A percentile compares a stretch with the other conserved stretches of the same genome.
Evolutionary conservation across 2,113 vertebrate genomes (phyloP).

Genomic region (Megaptera novaeangliae): DNA sequence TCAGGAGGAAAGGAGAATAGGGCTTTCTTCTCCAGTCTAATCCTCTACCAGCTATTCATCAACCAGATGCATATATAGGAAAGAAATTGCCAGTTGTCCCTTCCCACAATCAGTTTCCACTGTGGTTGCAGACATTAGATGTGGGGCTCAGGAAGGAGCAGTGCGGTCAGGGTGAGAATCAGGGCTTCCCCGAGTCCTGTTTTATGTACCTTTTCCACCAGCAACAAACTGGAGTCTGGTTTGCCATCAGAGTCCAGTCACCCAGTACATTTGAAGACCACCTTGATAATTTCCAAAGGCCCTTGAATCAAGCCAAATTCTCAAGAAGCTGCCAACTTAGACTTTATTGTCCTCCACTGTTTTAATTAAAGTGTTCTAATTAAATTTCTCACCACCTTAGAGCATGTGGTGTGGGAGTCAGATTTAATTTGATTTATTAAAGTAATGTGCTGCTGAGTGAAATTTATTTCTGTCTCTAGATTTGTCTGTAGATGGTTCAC

Average conservation of each 20-base stretch:
- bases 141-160: neutral
- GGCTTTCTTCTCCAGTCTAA: neutral
- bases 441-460: neutral
- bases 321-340: neutral
- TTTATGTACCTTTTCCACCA: neutral
- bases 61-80: neutral
- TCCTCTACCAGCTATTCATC: neutral
- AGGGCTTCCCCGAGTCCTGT: neutral
- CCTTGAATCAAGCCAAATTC: conserved; percentile 4
- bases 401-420: neutral
- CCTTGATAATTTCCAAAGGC: neutral
- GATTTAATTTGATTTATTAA: conserved; percentile 44
- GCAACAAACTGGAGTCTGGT: neutral
- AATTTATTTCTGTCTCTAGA: neutral
- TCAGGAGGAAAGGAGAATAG: neutral
- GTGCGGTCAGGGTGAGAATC: neutral
- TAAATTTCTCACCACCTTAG: conserved; percentile 31
- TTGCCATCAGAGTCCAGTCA: neutral
- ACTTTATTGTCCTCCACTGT: neutral
- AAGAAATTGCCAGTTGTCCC: neutral
- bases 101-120: neutral
- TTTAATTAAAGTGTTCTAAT: conserved; percentile 47
- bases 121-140: neutral
- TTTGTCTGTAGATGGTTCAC: neutral
- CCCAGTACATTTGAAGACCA: neutral